Evolutionary conservation across 2,113 vertebrate genomes (phyloP).

Genomic region (Oncorhynchus mykiss): DNA sequence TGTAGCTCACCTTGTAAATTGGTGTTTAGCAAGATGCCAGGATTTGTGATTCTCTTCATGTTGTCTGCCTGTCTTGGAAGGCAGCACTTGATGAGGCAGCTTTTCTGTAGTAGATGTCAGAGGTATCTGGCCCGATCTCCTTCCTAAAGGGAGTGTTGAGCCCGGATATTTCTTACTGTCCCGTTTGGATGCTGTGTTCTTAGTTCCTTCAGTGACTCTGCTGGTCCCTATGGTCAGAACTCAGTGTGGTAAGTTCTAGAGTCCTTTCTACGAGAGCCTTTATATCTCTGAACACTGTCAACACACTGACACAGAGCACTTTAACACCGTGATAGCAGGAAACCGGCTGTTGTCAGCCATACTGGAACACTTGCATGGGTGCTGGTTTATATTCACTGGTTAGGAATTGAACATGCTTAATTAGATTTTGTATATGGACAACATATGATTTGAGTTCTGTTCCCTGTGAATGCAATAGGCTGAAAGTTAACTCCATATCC

Average conservation of each 20-base stretch:
- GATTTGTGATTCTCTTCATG: no score
- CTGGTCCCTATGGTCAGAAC: constrained; percentile 29
- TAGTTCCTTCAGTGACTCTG: constrained; percentile 35
- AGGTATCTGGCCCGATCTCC: neutral
- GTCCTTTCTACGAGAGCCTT: neutral
- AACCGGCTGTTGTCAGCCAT: neutral
- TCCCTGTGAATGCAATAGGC: neutral
- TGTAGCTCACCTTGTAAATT: no score
- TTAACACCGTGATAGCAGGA: neutral
- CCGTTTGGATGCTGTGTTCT: constrained; percentile 29
- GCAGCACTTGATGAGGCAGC: no score
- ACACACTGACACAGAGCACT: neutral
- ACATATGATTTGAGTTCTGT: neutral
- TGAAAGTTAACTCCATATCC: neutral
- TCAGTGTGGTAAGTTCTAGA: constrained; percentile 35
- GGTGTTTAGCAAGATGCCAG: no score
- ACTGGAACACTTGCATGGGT: neutral
- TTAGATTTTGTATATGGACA: neutral
- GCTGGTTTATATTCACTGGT: neutral
- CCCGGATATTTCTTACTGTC: neutral
- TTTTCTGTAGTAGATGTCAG: no score
- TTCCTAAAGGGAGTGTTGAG: neutral
- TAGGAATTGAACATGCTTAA: neutral
- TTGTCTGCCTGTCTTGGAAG: no score
- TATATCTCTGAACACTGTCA: neutral